Conservation (phyloP, 92 coral and sea anemone species). For the Porites evermanni region DNA sequence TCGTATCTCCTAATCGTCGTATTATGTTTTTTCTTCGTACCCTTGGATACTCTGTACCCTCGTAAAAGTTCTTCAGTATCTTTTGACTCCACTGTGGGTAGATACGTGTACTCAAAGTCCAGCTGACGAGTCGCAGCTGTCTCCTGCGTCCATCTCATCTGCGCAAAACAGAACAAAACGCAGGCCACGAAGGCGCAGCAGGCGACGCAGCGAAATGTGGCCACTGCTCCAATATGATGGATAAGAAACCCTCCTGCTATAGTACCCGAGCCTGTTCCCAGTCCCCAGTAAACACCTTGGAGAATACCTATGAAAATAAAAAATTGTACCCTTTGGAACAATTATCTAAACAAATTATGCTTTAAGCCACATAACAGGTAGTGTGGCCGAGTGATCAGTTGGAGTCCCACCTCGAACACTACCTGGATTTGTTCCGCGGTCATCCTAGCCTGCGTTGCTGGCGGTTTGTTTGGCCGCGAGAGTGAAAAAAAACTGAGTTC, state of each 20-base stretch:
- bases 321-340: neutral
- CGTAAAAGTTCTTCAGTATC: slow-evolving; percentile 89
- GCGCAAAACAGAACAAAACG: slow-evolving; percentile 82
- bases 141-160: slow-evolving; percentile 86
- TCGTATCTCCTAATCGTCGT: neutral
- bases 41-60: slow-evolving; percentile 60
- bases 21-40: slow-evolving; percentile 19
- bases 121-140: slow-evolving; percentile 60
- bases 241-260: slow-evolving; percentile 93
- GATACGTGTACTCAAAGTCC: slow-evolving; percentile 73
- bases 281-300: slow-evolving; percentile 99
- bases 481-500: too few relatives aligned
- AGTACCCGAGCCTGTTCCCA: slow-evolving; percentile 94
- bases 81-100: slow-evolving; percentile 86
- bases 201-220: slow-evolving; percentile 90
- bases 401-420: too few relatives aligned
- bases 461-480: too few relatives aligned
- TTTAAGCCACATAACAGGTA: too few relatives aligned
- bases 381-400: too few relatives aligned
- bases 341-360: too few relatives aligned
- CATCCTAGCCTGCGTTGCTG: too few relatives aligned
- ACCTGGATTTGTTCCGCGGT: too few relatives aligned
- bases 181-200: slow-evolving; percentile 76
- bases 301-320: slow-evolving; percentile 72
- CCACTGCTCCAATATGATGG: slow-evolving; percentile 89